A percentile compares a stretch with the other conserved stretches of the same genome.
These are phyloP conservation scores for Isichthys henryi DNA, from an alignment of 2,113 vertebrate genomes.

Conservation along the genomic window DNA sequence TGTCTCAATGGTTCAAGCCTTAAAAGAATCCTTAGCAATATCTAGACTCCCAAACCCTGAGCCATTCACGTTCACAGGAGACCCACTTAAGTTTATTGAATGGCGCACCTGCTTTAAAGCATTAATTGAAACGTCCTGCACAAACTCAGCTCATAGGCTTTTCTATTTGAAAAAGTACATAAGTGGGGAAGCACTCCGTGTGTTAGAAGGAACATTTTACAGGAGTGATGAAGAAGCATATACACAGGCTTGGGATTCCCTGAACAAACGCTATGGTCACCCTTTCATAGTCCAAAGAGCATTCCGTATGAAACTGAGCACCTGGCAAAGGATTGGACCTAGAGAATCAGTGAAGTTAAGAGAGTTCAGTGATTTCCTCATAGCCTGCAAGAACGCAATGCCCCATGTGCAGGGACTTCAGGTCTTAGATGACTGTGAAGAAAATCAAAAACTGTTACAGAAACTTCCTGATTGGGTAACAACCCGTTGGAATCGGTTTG, in stretches of 20 bases:
- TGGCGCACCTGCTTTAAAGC: neutral
- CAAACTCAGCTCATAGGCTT: neutral
- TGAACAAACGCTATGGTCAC: no score
- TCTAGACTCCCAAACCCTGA: neutral
- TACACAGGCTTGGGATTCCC: no score
- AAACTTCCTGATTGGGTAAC: neutral
- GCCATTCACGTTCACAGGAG: neutral
- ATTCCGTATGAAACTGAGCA: neutral
- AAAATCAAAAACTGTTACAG: neutral
- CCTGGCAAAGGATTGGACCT: neutral
- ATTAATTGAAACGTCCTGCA: neutral
- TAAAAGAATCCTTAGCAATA: neutral
- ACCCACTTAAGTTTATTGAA: neutral
- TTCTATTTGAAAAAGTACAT: neutral
- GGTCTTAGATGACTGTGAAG: neutral
- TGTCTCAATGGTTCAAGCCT: neutral
- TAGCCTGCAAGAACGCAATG: neutral
- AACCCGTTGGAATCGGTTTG: neutral
- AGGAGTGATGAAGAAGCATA: no score
- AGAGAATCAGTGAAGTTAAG: neutral
- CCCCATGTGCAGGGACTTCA: neutral
- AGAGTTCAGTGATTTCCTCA: neutral
- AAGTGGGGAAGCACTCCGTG: neutral
- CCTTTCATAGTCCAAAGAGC: no score
- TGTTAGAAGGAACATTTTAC: neutral